A percentile compares a stretch with the other conserved stretches of the same genome.
Conservation (phyloP, 2,888 invertebrate genomes). For the Caradrina clavipalpis region DNA sequence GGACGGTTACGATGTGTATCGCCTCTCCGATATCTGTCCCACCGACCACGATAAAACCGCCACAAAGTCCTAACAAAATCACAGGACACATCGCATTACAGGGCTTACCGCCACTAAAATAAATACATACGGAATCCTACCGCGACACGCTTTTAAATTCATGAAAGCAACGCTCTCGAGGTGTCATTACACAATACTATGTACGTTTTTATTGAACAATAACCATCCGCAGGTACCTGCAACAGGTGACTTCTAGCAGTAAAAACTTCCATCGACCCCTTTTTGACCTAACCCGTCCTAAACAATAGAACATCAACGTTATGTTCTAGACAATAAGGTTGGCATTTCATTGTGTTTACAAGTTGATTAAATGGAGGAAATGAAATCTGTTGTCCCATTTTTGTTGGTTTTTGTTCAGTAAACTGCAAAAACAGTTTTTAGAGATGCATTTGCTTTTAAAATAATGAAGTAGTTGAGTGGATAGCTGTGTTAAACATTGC, state of each 20-base stretch:
- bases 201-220: conserved; percentile 84
- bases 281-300: conserved; percentile 54
- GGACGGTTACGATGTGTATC: conserved; percentile 23
- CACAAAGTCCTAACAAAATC: conserved; percentile 25
- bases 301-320: conserved; percentile 63
- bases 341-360: conserved; percentile 37
- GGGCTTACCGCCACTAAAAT: conserved; percentile 27
- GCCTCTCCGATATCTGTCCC: neutral
- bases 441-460: conserved; percentile 47
- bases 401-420: conserved; percentile 70
- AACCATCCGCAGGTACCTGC: conserved; percentile 75
- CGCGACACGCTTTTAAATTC: conserved; percentile 72
- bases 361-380: conserved; percentile 75
- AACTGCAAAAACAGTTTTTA: conserved; percentile 64
- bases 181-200: conserved; percentile 75
- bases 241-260: conserved; percentile 81
- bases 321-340: conserved; percentile 53
- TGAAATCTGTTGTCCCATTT: conserved; percentile 80
- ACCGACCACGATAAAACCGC: conserved; percentile 22
- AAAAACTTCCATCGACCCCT: conserved; percentile 69
- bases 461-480: conserved; percentile 38
- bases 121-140: conserved; percentile 52
- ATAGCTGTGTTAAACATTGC: conserved; percentile 11
- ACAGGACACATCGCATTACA: conserved; percentile 24
- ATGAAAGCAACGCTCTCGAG: conserved; percentile 69